Evolutionary conservation across 2,113 vertebrate species (phyloP), one percentile per base, ranked within the genome.

Genomic region (Anarrhichthys ocellatus): DNA sequence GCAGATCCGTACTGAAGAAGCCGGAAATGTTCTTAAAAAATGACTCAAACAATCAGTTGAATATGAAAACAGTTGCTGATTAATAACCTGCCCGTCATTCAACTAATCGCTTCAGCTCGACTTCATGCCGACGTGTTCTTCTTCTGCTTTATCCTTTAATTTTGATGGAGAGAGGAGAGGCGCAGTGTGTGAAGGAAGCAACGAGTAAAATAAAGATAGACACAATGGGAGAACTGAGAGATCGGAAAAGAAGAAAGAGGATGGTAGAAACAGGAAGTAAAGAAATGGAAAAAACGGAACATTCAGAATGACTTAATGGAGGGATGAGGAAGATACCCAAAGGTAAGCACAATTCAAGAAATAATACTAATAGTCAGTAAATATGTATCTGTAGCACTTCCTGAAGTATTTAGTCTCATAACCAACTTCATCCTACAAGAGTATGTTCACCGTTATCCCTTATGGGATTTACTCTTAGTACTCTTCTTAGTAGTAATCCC

Each of bases 401-500:
- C n/a, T 44, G 13, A 24, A 62, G 13, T 64, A 56, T 74, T 74
- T 17, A 36, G 27, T 18, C 15, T 76, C 0, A 64, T 40, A 71
- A 67, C 50, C 17, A 36, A 9, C 42, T 24, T 66, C 24, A 3
- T 58, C 48, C 13, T 0, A 71, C 75, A 54, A 65, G 66, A 40
- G 70, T 71, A 44, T 52, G 76, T 58, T 77, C 38, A 74, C 64
- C 88, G 82, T 86, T 52, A 91, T 92, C 90, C 83, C 70, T 80
- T 71, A 58, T 27, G 85, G 87, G 93, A 90, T 92, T 90, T 90
- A 80, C 80, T 86, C 74, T 64, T 14, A n/a, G 36, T 64, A 52
- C 80, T 81, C 88, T 78, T 90, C 91, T 93, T 88, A 92, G 90
- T 74, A 75, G 74, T 94, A 94, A 94, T 94, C 93, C 68, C 76